phyloP scores from a whole-genome alignment of 2,797 vertebrate species.

The Myotis planiceps region DNA sequence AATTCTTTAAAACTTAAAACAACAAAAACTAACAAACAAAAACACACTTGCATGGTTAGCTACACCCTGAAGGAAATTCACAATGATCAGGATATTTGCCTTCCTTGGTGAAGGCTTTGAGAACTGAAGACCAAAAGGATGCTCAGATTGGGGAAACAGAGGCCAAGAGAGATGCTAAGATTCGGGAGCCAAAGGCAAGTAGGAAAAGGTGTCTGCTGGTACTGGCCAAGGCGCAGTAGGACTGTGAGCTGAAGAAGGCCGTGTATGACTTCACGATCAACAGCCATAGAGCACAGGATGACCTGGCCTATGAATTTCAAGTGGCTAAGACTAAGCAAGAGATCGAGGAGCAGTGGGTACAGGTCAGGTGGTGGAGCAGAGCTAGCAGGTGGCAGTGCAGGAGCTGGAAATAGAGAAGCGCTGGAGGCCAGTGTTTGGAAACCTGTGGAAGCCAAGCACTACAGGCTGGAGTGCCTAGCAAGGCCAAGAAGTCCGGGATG shows the following conservation, averaged over 20 bases:
- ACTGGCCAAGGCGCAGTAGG: slow-evolving; percentile 93
- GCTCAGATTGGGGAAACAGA: slow-evolving; percentile 93
- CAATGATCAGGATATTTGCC: slow-evolving; percentile 94
- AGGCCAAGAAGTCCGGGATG: slow-evolving; percentile 90
- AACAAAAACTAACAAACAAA: not conserved
- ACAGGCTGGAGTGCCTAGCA: slow-evolving; percentile 90
- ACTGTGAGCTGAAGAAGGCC: slow-evolving; percentile 94
- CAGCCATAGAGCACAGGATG: slow-evolving; percentile 92
- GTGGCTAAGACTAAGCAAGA: slow-evolving; percentile 95
- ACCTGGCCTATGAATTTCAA: slow-evolving; percentile 94
- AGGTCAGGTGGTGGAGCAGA: slow-evolving; percentile 92
- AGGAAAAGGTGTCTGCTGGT: slow-evolving; percentile 94
- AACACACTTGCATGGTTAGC: slow-evolving; percentile 90
- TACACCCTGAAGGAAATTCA: slow-evolving; percentile 96
- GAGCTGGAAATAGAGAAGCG: slow-evolving; percentile 93
- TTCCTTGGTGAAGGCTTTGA: slow-evolving; percentile 93
- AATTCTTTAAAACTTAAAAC: not conserved
- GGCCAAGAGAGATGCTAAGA: slow-evolving; percentile 93
- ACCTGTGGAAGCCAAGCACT: slow-evolving; percentile 92
- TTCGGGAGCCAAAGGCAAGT: slow-evolving; percentile 92
- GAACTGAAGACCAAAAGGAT: slow-evolving; percentile 94
- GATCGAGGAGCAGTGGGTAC: slow-evolving; percentile 94
- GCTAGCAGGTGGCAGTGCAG: slow-evolving; percentile 93
- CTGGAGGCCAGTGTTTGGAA: slow-evolving; percentile 93
- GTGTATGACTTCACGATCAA: slow-evolving; percentile 92